Evolutionary conservation across 2,797 vertebrate species (phyloP).

Genomic region (Scomberomorus guttatus): DNA sequence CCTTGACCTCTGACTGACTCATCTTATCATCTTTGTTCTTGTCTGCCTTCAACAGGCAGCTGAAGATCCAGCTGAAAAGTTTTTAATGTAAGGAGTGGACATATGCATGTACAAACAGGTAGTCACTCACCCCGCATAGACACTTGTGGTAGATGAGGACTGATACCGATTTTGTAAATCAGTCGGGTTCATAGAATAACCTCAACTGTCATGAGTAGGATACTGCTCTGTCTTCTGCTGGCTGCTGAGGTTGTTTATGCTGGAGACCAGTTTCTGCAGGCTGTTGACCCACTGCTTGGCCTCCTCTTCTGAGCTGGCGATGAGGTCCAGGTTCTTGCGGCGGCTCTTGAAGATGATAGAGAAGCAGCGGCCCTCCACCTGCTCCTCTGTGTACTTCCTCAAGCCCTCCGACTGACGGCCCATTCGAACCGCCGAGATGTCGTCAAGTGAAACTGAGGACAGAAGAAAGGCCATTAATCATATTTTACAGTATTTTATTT

Average conservation of each 20-base stretch:
- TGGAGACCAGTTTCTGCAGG: constrained; percentile 89
- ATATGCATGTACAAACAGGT: neutral
- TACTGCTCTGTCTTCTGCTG: constrained; percentile 95
- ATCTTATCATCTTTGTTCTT: constrained; percentile 94
- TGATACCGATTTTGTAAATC: neutral
- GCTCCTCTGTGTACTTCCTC: constrained; percentile 91
- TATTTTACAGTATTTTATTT: neutral
- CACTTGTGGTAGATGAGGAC: neutral
- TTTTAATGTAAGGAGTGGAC: constrained; percentile 84
- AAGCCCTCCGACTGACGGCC: constrained; percentile 95
- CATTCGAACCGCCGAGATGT: constrained; percentile 90
- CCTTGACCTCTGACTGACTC: constrained; percentile 92
- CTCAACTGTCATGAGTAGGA: constrained; percentile 83
- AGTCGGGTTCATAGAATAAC: neutral
- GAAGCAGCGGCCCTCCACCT: constrained; percentile 91
- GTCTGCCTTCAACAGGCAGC: constrained; percentile 94
- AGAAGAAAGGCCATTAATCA: neutral
- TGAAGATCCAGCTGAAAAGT: constrained; percentile 93
- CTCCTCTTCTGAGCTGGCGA: constrained; percentile 89
- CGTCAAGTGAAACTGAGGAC: constrained; percentile 91
- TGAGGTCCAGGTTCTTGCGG: constrained; percentile 94
- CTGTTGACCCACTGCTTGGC: constrained; percentile 92
- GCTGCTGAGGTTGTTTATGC: constrained; percentile 84
- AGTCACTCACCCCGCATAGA: neutral
- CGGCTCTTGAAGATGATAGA: constrained; percentile 94